Evolutionary conservation across 1,140 invertebrate species (phyloP).

Genomic region (Caenorhabditis brenneri): DNA sequence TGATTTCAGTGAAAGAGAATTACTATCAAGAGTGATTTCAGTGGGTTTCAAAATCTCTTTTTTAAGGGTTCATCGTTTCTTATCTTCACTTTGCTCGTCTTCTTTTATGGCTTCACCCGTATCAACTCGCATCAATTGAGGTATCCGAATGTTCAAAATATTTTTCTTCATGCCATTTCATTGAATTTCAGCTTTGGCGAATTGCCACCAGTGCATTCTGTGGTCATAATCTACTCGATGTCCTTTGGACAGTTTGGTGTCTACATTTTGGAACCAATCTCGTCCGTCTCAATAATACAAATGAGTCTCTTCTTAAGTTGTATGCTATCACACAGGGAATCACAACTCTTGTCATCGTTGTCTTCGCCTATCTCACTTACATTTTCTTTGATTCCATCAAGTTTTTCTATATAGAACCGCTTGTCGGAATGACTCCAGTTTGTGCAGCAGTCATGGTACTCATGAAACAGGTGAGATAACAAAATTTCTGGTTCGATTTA

Average conservation of each 20-base stretch:
- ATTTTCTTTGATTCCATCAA: conserved; percentile 47
- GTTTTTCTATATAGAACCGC: conserved; percentile 60
- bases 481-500: not conserved
- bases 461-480: conserved; percentile 63
- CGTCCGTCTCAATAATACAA: conserved; percentile 43
- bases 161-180: not conserved
- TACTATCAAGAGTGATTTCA: not conserved
- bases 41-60: too few species aligned
- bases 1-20: not conserved
- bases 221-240: conserved; percentile 62
- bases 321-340: conserved; percentile 49
- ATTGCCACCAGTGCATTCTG: conserved; percentile 55
- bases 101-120: conserved; percentile 41
- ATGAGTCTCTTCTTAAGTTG: conserved; percentile 46
- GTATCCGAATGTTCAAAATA: not conserved
- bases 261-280: conserved; percentile 50
- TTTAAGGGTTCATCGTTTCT: not conserved
- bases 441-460: conserved; percentile 63
- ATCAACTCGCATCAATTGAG: conserved; percentile 49
- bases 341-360: conserved; percentile 4
- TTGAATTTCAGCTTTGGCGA: conserved; percentile 53
- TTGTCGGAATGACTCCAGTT: conserved; percentile 60
- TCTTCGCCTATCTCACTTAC: conserved; percentile 55
- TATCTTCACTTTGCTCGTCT: conserved; percentile 31
- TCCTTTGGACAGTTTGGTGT: conserved; percentile 60